These are phyloP conservation scores for Melanitta fusca DNA, from an alignment of 2,797 vertebrate genomes.

Conservation along the genomic window DNA sequence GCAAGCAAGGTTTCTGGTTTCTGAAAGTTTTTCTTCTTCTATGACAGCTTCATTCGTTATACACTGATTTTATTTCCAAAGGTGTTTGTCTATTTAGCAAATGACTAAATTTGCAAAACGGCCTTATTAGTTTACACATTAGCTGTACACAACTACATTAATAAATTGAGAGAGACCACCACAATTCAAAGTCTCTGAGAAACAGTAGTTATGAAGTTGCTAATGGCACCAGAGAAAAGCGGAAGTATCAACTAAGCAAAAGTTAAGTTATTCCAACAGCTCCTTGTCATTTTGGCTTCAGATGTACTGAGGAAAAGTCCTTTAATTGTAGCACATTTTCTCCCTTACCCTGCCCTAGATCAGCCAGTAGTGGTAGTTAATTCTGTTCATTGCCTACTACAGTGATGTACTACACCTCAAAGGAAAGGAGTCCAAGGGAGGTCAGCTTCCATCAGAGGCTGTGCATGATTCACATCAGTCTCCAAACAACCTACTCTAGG, in stretches of 20 bases:
- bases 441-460: background rate
- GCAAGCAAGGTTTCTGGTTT: background rate
- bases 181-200: background rate
- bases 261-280: background rate
- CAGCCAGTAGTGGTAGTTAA: background rate
- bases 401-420: background rate
- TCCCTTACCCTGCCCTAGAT: background rate
- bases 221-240: background rate
- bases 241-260: background rate
- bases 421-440: background rate
- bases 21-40: background rate
- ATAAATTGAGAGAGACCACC: background rate
- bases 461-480: background rate
- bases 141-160: fast-evolving
- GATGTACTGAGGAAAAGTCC: background rate
- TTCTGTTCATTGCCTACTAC: background rate
- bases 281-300: background rate
- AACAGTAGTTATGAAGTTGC: background rate
- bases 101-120: background rate
- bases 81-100: background rate
- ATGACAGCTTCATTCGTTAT: background rate
- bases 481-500: background rate
- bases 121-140: background rate
- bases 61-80: background rate
- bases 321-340: background rate